Evolutionary conservation across 2,888 invertebrate genomes (phyloP), one percentile per base, ranked within the genome.

Genomic region (Leptinotarsa peninsularis): DNA sequence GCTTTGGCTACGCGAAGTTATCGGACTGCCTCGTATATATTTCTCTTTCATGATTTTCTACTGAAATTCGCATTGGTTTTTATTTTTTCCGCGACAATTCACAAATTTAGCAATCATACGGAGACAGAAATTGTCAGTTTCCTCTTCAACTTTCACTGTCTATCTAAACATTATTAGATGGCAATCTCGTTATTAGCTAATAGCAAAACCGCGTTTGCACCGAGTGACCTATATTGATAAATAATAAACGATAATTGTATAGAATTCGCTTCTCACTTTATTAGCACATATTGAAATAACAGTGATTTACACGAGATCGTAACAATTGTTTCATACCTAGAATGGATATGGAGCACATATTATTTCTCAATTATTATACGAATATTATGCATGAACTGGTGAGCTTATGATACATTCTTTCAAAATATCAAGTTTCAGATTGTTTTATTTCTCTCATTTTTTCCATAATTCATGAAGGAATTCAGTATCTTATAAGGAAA

Each of bases 141-240:
- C n/a, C 33, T 63, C 17, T 27, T 23, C 54, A 72, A 72, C 72
- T 72, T 72, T 72, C 72, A 72, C 72, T 72, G 43, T 17, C 15
- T 33, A 21, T 63, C 63, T 63, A 15, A 23, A 63, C 43, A 43
- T 33, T 63, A 63, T 63, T 33, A 33, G 63, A 63, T 63, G 33
- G n/a, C 33, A 63, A 63, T 63, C 17, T 27, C 4, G n/a, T 17
- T 68, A 73, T 73, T 73, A 58, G 60, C 68, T 63, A 73, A 73
- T 63, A 68, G 50, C 63, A 68, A 68, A 69, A 50, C 14, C 68
- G 68, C 54, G 33, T 68, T 68, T 50, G 50, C 33, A 63, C 33
- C 33, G 52, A 18, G 33, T 54, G 33, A 68, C 68, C 68, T 23
- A 68, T n/a, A 52, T 68, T 68, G 68, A 50, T 68, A 63, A 63